Base-by-base conservation (phyloP, 2,888 invertebrate genomes). In the Trimorus sp. region DNA sequence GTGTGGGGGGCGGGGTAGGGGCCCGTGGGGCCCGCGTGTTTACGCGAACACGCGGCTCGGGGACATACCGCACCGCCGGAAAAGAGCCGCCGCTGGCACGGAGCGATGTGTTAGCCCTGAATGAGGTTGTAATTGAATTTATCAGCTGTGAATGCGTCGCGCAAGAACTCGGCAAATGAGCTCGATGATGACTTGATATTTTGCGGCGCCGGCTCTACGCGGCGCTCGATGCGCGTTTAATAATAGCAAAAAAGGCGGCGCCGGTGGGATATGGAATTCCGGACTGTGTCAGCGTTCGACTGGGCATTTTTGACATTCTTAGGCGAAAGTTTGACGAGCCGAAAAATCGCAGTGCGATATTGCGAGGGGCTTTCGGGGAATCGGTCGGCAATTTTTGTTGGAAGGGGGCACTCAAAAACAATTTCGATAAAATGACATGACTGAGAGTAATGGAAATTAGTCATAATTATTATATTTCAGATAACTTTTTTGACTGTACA, bases 121-220 rank as follows among this genome's bases (percentile, higher is more conserved):
- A 82, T 79, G 79, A 79, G 79, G 79, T 76, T 73, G 82, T 82
- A 82, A 79, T 83, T 83, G 76, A 83, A 79, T 83, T 79, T 79
- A 77, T 83, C 79, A 70, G 79, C 76, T 83, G 79, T 59, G 79
- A 83, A 79, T 60, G 59, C 68, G 73, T 12, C 48, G 73, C 45
- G 65, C 74, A 70, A 82, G 74, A 82, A 77, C 42, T 59, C 48
- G 59, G 62, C 48, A 82, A 78, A 78, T 82, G 74, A 78, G 70
- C 65, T 54, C 70, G 82, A 78, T 74, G 77, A 82, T 75, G 82
- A 78, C 75, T 78, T 74, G 74, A 82, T 78, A 75, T 78, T 81
- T 77, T 73, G 71, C 79, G 49, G 45, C 36, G 59, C 38, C 12
- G 38, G 37, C 15, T 68, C 40, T 60, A 53, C 45, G 60, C 11